Evolutionary conservation across 1,140 invertebrate species (phyloP).

Genomic region (Calephelis nemesis): DNA sequence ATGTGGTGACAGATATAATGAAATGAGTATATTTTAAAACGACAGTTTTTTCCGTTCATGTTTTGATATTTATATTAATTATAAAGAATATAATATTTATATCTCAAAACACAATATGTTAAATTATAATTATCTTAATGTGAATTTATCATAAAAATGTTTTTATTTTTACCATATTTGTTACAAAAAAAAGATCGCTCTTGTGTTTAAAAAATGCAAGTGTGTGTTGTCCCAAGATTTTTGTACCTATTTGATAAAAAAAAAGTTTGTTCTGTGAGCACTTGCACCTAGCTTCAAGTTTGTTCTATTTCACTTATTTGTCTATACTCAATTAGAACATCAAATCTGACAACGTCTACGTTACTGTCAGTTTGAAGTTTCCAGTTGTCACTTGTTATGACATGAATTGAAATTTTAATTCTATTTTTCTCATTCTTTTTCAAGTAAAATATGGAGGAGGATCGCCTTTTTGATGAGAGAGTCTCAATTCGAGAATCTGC

Average conservation of each 20-base stretch:
- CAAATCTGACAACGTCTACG: not conserved
- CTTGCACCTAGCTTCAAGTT: not conserved
- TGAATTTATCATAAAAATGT: no score
- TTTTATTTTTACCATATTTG: no score
- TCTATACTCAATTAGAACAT: not conserved
- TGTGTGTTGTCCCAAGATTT: no score
- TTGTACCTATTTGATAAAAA: not conserved
- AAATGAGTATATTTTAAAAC: no score
- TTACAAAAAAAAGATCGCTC: no score
- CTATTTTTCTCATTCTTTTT: constrained; percentile 20
- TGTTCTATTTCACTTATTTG: constrained; percentile 10
- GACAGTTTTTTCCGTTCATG: no score
- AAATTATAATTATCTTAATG: no score
- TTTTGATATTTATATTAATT: no score
- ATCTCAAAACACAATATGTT: no score
- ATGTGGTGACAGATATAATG: no score
- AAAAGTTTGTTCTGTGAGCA: not conserved
- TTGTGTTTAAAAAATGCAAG: no score
- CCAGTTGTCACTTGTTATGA: constrained; percentile 30
- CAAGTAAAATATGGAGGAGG: constrained; percentile 82
- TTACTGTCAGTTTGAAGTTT: not conserved
- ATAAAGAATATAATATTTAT: no score
- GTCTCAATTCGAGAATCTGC: constrained; percentile 91
- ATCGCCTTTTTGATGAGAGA: constrained; percentile 89
- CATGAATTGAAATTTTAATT: constrained; percentile 48